phyloP scores from a whole-genome alignment of 2,888 invertebrate genomes.

The Drosophila prolongata region DNA sequence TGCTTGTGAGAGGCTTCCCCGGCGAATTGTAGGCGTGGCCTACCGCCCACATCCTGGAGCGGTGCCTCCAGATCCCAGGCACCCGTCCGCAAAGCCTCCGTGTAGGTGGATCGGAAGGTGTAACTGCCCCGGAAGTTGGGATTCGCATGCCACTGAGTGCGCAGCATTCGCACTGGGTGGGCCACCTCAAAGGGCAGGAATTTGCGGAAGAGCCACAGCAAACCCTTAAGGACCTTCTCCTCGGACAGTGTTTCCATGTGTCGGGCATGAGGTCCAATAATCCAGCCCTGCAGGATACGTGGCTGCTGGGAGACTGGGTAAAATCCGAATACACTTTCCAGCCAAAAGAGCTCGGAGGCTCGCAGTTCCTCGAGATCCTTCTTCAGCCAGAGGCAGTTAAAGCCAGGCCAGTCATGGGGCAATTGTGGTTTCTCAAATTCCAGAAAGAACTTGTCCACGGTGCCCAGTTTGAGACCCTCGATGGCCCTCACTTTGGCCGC shows the following conservation, averaged over 20 bases:
- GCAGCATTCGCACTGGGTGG: slow-evolving; percentile 71
- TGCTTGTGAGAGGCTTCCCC: slow-evolving; percentile 89
- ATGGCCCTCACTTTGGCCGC: slow-evolving; percentile 85
- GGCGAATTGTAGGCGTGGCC: slow-evolving; percentile 87
- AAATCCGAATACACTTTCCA: slow-evolving; percentile 88
- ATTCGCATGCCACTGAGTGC: slow-evolving; percentile 89
- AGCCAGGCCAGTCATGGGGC: slow-evolving; percentile 85
- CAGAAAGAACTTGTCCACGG: slow-evolving; percentile 87
- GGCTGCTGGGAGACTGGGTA: slow-evolving; percentile 87
- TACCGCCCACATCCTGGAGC: slow-evolving; percentile 76
- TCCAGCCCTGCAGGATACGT: slow-evolving; percentile 88
- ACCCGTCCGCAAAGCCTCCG: slow-evolving; percentile 86
- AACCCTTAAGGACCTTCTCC: slow-evolving; percentile 80
- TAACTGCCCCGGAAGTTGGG: slow-evolving; percentile 88
- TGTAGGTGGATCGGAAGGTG: slow-evolving; percentile 86
- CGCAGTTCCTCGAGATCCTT: slow-evolving; percentile 82
- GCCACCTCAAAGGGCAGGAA: slow-evolving; percentile 74
- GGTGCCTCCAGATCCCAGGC: slow-evolving; percentile 86
- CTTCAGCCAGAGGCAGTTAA: slow-evolving; percentile 86
- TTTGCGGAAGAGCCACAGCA: slow-evolving; percentile 76
- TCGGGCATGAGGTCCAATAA: slow-evolving; percentile 87
- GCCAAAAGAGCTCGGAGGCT: slow-evolving; percentile 85
- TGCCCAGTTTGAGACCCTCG: slow-evolving; percentile 86
- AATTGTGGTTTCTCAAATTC: slow-evolving; percentile 86
- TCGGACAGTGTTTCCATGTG: slow-evolving; percentile 87